phyloP scores from a whole-genome alignment of 2,113 vertebrate species.

The human region GRCh38 chr6:96679001-96679500 shows the following conservation, averaged over 20 bases:
- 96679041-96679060: no score
- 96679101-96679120: no score
- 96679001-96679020: no score
- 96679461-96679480: neutral
- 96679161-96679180: no score
- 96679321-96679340: neutral
- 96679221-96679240: no score
- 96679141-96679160: no score
- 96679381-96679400: neutral
- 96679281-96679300: neutral
- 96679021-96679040: no score
- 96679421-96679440: neutral
- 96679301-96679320: neutral
- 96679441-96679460: neutral
- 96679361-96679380: neutral
- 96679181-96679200: no score
- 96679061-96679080: no score
- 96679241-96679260: neutral
- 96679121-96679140: no score
- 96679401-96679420: neutral
- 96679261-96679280: neutral
- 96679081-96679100: no score
- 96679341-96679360: neutral
- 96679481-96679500: neutral
- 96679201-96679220: no score